Conservation (phyloP, 53 echinoderm and acorn worm genomes). For the Temnopleurus reevesii region DNA sequence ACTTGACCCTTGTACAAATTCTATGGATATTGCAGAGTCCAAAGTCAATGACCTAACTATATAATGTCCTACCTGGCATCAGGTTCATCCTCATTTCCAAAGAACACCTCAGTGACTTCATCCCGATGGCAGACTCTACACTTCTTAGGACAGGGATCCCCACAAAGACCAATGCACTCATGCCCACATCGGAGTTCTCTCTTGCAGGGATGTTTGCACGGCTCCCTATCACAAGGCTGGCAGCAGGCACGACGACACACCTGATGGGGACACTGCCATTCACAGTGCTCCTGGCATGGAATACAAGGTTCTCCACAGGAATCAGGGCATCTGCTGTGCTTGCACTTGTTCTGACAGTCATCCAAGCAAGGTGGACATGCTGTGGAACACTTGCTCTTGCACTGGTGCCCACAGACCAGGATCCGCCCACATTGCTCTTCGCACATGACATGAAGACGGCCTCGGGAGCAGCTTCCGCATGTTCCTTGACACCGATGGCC, state of each 20-base stretch:
- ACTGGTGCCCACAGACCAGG: constrained; percentile 87
- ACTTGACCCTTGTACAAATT: too few species aligned
- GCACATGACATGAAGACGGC: constrained; percentile 78
- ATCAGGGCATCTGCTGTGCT: constrained; percentile 75
- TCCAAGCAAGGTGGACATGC: constrained; percentile 85
- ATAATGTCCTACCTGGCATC: constrained; percentile 55
- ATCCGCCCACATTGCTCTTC: constrained; percentile 69
- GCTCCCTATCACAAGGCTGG: constrained; percentile 69
- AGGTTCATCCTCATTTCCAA: constrained; percentile 69
- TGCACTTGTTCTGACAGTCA: constrained; percentile 76
- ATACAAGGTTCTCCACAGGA: constrained; percentile 72
- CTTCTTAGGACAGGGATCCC: constrained; percentile 79
- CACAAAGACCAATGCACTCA: constrained; percentile 83
- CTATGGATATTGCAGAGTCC: too few species aligned
- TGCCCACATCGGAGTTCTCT: constrained; percentile 62
- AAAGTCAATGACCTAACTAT: neutral
- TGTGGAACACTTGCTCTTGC: constrained; percentile 69
- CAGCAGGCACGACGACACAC: constrained; percentile 68
- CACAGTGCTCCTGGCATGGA: constrained; percentile 80
- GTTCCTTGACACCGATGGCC: constrained; percentile 75
- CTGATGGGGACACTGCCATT: constrained; percentile 82
- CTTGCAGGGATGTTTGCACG: constrained; percentile 80
- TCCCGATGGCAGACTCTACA: constrained; percentile 71
- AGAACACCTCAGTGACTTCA: constrained; percentile 69
- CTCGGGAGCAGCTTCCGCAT: constrained; percentile 78